phyloP scores from a whole-genome alignment of 2,113 vertebrate species.

The Athene noctua region DNA sequence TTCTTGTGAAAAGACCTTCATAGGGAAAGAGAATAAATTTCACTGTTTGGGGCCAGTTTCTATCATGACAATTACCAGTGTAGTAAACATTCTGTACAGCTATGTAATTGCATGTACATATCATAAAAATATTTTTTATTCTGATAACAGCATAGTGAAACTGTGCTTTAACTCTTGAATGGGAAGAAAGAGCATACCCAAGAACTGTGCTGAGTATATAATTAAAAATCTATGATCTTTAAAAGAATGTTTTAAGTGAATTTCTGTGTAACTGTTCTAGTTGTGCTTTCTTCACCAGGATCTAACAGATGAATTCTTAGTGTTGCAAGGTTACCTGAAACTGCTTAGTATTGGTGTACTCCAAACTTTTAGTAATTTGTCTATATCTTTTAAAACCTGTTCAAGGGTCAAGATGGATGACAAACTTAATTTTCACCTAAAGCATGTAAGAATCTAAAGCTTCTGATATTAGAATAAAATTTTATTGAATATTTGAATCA shows the following conservation, averaged over 20 bases:
- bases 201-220: background rate
- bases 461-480: background rate
- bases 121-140: background rate
- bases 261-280: background rate
- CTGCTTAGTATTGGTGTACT: background rate
- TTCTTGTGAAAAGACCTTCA: background rate
- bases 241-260: background rate
- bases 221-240: background rate
- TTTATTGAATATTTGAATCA: background rate
- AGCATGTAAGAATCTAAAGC: background rate
- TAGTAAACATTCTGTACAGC: background rate
- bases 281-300: background rate
- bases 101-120: background rate
- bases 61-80: background rate
- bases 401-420: background rate
- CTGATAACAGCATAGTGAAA: background rate
- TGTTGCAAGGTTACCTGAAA: background rate
- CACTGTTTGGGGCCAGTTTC: background rate
- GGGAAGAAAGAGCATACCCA: background rate
- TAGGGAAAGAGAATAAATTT: background rate
- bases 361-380: background rate
- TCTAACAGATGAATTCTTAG: background rate
- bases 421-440: background rate
- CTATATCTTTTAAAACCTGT: background rate
- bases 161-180: background rate